Conservation (phyloP, 64 coral and sea anemone species). For the Actinia equina region DNA sequence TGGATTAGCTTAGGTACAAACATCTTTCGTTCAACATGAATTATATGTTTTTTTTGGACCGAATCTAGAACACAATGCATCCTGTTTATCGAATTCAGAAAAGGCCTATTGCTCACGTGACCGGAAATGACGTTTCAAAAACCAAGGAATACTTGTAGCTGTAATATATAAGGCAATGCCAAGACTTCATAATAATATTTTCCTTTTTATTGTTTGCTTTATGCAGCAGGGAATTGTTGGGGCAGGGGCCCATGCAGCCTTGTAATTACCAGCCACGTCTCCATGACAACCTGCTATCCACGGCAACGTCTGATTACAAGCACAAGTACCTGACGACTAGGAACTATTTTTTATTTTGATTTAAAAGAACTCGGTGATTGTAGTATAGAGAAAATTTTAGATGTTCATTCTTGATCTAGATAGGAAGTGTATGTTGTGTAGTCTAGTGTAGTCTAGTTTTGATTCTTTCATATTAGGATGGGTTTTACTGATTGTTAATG, state of each 20-base stretch:
- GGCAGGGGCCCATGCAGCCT: slow-evolving; percentile 6
- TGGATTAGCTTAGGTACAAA: no score
- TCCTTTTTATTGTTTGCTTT: neutral
- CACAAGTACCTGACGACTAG: neutral
- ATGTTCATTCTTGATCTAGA: neutral
- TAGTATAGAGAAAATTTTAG: neutral
- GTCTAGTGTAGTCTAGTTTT: no score
- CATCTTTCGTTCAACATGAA: no score
- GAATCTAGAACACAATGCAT: no score
- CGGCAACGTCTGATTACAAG: neutral
- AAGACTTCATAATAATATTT: neutral
- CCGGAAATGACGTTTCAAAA: no score
- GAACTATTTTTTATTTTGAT: neutral
- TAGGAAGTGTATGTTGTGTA: neutral
- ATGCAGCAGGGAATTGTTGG: neutral
- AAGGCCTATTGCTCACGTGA: no score
- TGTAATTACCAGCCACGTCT: neutral
- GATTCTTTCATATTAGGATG: no score
- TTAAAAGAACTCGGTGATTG: neutral
- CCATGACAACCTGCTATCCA: slow-evolving; percentile 6
- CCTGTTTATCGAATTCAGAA: no score
- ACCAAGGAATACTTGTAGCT: neutral
- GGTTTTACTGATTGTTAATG: no score
- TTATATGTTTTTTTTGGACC: no score
- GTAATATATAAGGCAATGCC: neutral